These are phyloP conservation scores for Dynastes hyllus DNA, from an alignment of 2,888 invertebrate genomes.

Conservation along the genomic window DNA sequence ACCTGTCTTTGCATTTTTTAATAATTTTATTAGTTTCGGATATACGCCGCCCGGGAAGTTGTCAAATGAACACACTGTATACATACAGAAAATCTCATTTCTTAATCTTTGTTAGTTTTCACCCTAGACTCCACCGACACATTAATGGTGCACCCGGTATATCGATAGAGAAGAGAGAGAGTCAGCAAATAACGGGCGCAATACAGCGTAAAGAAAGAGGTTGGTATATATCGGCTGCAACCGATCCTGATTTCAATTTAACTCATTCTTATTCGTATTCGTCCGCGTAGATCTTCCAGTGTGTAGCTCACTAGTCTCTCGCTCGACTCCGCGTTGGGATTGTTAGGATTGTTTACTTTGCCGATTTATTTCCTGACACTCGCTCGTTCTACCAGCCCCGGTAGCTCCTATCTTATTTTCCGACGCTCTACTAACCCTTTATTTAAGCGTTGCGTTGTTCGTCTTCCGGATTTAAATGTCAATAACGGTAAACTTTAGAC, in stretches of 20 bases:
- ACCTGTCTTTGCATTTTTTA: no score
- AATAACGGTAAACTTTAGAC: slow-evolving; percentile 57
- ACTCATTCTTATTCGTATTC: slow-evolving; percentile 64
- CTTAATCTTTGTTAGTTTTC: no score
- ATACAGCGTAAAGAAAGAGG: not conserved
- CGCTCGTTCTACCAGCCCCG: slow-evolving; percentile 56
- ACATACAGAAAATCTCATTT: no score
- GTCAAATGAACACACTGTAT: no score
- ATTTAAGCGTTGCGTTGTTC: slow-evolving; percentile 61
- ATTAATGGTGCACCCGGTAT: no score
- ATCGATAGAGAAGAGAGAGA: no score
- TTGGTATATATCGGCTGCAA: slow-evolving; percentile 9
- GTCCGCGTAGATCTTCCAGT: slow-evolving; percentile 49
- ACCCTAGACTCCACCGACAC: no score
- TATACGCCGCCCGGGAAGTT: no score
- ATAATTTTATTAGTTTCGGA: no score
- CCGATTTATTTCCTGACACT: slow-evolving; percentile 65
- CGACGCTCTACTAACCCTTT: slow-evolving; percentile 60
- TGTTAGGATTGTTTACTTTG: slow-evolving; percentile 63
- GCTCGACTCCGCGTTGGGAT: slow-evolving; percentile 55
- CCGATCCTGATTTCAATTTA: slow-evolving; percentile 62
- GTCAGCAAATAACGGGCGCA: no score
- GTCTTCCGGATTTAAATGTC: slow-evolving; percentile 59
- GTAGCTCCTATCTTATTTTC: not conserved
- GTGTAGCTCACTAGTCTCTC: not conserved